Conservation (phyloP, 2,113 vertebrate species). For the Ariopsis seemanni region DNA sequence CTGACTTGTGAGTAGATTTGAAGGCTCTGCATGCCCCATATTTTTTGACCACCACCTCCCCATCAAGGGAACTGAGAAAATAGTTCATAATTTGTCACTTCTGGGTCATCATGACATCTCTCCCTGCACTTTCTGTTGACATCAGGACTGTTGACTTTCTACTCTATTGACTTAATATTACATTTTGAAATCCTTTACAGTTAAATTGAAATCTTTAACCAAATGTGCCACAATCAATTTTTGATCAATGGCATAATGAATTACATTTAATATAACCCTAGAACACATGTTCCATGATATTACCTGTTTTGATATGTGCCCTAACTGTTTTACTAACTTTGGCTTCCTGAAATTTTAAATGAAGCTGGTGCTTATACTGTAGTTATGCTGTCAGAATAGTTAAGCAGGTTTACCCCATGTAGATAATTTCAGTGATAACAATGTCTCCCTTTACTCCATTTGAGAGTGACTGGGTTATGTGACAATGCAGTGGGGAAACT, state of each 20-base stretch:
- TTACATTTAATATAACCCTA: not conserved
- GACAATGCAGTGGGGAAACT: conserved; percentile 79
- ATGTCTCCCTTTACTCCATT: conserved; percentile 63
- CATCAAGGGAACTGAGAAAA: not conserved
- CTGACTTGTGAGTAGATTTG: not conserved
- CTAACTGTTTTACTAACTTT: conserved; percentile 47
- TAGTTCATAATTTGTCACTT: conserved; percentile 3
- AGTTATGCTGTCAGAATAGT: conserved; percentile 6
- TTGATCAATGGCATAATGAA: not conserved
- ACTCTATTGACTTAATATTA: not conserved
- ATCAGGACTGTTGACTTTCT: not conserved
- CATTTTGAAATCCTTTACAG: too few species aligned
- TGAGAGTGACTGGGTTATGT: conserved; percentile 47
- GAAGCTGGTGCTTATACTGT: conserved; percentile 61
- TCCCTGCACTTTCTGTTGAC: not conserved
- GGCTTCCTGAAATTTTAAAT: conserved; percentile 68
- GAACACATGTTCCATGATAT: not conserved
- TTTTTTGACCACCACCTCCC: not conserved
- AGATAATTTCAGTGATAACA: conserved; percentile 83
- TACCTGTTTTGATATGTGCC: conserved; percentile 53
- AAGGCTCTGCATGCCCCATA: not conserved
- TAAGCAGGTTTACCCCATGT: conserved; percentile 65
- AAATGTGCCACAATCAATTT: not conserved
- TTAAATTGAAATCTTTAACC: not conserved
- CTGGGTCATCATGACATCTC: not conserved